A percentile compares a stretch with the other conserved stretches of the same genome.
phyloP scores from a whole-genome alignment of 2,113 vertebrate genomes.

The Hypanus sabinus region DNA sequence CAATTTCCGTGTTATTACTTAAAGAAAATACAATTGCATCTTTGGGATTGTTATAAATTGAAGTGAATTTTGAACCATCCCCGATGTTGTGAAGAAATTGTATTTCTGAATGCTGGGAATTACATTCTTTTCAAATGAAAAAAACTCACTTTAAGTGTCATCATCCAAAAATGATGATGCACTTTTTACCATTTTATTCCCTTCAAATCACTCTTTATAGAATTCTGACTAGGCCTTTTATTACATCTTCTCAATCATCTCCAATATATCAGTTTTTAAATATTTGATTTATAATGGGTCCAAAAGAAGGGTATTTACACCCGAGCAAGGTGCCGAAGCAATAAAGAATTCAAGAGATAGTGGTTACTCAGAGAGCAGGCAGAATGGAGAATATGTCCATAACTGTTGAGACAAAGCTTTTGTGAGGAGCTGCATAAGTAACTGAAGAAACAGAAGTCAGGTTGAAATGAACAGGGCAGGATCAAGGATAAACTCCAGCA shows the following conservation, averaged over 20 bases:
- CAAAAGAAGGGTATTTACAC: too few species aligned
- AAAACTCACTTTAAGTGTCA: background rate
- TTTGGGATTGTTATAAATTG: background rate
- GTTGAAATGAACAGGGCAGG: background rate
- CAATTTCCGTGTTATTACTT: constrained; percentile 20
- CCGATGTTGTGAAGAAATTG: background rate
- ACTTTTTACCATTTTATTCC: background rate
- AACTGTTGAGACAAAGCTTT: too few species aligned
- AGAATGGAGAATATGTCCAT: too few species aligned
- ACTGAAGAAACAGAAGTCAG: background rate
- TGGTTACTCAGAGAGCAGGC: too few species aligned
- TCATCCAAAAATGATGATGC: background rate
- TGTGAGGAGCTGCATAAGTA: background rate
- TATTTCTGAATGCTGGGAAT: background rate
- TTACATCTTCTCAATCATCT: too few species aligned
- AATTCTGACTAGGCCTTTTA: background rate
- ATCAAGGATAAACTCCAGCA: background rate
- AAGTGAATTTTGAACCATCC: background rate
- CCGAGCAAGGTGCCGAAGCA: too few species aligned
- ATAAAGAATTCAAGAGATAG: too few species aligned
- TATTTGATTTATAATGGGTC: too few species aligned
- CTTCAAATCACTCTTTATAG: background rate
- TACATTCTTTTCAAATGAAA: background rate
- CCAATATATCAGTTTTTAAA: too few species aligned
- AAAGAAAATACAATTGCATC: background rate